These are phyloP conservation scores for Perca fluviatilis DNA, from an alignment of 2,113 vertebrate genomes.

Conservation along the genomic window DNA sequence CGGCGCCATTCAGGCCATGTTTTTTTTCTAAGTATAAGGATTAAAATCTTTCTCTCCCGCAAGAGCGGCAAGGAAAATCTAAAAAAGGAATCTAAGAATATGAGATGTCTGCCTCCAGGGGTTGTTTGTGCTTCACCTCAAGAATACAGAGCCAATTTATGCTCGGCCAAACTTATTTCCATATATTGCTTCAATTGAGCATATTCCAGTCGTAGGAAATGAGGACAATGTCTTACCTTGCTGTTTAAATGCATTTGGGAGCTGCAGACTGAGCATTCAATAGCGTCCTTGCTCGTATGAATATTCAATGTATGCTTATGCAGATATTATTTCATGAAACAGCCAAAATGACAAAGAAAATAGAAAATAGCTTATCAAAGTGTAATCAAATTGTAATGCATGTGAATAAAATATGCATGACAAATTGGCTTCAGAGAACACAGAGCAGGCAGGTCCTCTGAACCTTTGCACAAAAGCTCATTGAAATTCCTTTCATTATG, in stretches of 20 bases:
- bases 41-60: conserved; percentile 47
- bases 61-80: conserved; percentile 51
- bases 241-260: conserved; percentile 28
- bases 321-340: conserved; percentile 48
- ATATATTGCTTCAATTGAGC: conserved; percentile 26
- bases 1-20: conserved; percentile 33
- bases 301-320: conserved; percentile 65
- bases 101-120: conserved; percentile 35
- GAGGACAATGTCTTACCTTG: conserved; percentile 42
- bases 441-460: conserved; percentile 71
- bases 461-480: conserved; percentile 74
- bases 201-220: conserved; percentile 38
- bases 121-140: conserved; percentile 50
- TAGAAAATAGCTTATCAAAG: conserved; percentile 64
- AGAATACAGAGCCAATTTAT: conserved; percentile 55
- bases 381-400: conserved; percentile 73
- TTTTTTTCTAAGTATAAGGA: conserved; percentile 55
- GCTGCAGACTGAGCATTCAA: conserved; percentile 29
- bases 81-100: conserved; percentile 58
- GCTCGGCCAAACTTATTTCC: conserved; percentile 44
- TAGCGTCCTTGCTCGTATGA: conserved; percentile 34
- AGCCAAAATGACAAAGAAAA: conserved; percentile 51
- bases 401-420: conserved; percentile 76
- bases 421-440: conserved; percentile 78
- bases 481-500: conserved; percentile 79